Evolutionary conservation across 2,113 vertebrate species (phyloP).

Genomic region (Piaya cayana): DNA sequence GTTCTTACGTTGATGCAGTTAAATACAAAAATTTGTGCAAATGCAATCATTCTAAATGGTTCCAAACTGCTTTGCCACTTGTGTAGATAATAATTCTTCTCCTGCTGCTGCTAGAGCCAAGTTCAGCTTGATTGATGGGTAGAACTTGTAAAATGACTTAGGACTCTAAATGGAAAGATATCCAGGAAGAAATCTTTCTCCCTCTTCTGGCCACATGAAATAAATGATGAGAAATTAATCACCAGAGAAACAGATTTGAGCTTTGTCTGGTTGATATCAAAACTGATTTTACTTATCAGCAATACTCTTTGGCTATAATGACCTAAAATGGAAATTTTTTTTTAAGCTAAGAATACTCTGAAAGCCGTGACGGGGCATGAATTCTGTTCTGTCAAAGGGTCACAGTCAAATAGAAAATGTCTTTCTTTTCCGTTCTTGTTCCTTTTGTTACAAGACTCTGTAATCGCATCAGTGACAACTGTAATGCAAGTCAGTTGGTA

Average conservation of each 20-base stretch:
- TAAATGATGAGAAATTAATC: background rate
- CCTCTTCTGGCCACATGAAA: background rate
- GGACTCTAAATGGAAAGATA: background rate
- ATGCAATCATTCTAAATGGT: background rate
- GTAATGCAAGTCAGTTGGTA: background rate
- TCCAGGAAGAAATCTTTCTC: background rate
- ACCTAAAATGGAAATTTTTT: background rate
- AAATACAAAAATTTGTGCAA: conserved; percentile 2
- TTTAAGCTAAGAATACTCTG: background rate
- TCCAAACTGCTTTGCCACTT: background rate
- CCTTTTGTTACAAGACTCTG: background rate
- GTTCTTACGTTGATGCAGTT: background rate
- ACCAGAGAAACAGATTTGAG: background rate
- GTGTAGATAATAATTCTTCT: background rate
- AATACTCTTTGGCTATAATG: background rate
- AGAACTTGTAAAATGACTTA: background rate
- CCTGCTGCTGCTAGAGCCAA: background rate
- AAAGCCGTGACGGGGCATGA: background rate
- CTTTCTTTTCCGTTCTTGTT: background rate
- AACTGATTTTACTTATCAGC: background rate
- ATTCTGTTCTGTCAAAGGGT: background rate
- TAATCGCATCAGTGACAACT: background rate
- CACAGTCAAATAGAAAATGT: background rate
- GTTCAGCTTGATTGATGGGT: background rate
- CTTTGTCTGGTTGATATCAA: background rate